These are phyloP conservation scores for Elanus axillaris DNA, from an alignment of 2,113 vertebrate species.

Conservation along the genomic window DNA sequence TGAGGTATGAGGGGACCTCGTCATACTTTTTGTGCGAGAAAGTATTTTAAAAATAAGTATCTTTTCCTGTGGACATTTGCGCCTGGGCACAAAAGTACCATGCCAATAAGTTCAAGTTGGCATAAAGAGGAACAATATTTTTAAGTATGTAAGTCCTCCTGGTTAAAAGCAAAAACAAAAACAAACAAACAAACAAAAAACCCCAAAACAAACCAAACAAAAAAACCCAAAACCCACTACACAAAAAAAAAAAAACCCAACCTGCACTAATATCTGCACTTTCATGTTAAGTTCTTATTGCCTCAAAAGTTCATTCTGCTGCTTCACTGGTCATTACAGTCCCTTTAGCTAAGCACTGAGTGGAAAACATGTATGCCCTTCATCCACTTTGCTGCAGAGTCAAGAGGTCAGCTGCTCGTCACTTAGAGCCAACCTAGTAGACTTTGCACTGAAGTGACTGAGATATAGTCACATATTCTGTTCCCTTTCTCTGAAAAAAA, in stretches of 20 bases:
- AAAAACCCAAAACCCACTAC: too few relatives aligned
- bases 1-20: not conserved
- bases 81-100: not conserved
- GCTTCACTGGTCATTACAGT: not conserved
- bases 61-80: not conserved
- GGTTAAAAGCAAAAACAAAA: not conserved
- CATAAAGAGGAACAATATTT: not conserved
- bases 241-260: not conserved
- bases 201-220: too few relatives aligned
- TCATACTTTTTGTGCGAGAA: not conserved
- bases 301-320: not conserved
- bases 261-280: not conserved
- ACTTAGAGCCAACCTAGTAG: not conserved
- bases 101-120: not conserved
- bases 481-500: not conserved
- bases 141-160: not conserved
- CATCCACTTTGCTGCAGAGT: not conserved
- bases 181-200: too few relatives aligned
- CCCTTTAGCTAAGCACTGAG: not conserved
- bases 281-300: not conserved
- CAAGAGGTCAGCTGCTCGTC: not conserved
- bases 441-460: not conserved
- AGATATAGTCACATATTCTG: not conserved
- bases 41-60: not conserved
- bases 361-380: not conserved